Evolutionary conservation across 2,888 invertebrate species (phyloP).

Genomic region (Melanostoma scalare): DNA sequence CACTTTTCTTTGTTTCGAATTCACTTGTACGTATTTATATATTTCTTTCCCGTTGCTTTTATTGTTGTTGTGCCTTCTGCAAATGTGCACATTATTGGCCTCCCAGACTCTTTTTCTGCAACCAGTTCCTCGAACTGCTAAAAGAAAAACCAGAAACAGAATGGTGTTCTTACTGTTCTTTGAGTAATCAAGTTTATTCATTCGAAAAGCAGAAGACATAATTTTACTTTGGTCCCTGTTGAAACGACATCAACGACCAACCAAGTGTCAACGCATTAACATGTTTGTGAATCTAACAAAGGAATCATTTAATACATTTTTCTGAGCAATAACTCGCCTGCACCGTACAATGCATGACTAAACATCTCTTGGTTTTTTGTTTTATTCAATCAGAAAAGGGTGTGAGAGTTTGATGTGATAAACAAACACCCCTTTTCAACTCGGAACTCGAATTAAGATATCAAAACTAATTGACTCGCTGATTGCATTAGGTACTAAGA

Average conservation of each 20-base stretch:
- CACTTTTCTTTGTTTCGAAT: conserved; percentile 66
- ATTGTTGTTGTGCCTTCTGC: conserved; percentile 34
- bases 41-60: conserved; percentile 16
- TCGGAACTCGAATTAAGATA: conserved; percentile 1
- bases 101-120: conserved; percentile 58
- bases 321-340: neutral
- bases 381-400: conserved; percentile 7
- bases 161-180: neutral
- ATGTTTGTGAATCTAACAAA: conserved; percentile 6
- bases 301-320: conserved; percentile 14
- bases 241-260: neutral
- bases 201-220: neutral
- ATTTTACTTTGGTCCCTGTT: conserved; percentile 4
- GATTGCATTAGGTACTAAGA: neutral
- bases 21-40: conserved; percentile 20
- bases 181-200: conserved; percentile 13
- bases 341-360: neutral
- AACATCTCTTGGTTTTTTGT: neutral
- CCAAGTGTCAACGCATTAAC: too few relatives aligned
- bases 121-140: conserved; percentile 49
- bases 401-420: conserved; percentile 4
- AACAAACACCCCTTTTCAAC: neutral
- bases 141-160: conserved; percentile 2
- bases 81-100: conserved; percentile 52
- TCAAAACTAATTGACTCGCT: neutral